These are phyloP conservation scores for Callaeas wilsoni DNA, from an alignment of 2,113 vertebrate genomes.

Conservation along the genomic window DNA sequence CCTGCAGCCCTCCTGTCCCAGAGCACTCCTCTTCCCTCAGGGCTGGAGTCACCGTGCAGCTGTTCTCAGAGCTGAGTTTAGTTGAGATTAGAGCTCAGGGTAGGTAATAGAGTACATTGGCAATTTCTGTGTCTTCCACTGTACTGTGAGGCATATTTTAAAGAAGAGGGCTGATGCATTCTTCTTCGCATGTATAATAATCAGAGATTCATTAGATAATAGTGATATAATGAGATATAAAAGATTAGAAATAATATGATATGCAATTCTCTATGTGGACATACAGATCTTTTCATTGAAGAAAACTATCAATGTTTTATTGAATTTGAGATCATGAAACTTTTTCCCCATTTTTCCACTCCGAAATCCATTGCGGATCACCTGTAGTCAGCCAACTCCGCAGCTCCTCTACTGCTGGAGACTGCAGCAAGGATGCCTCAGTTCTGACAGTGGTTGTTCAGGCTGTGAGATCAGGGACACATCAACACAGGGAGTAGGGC, in stretches of 20 bases:
- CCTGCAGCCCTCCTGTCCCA: neutral
- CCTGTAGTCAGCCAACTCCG: neutral
- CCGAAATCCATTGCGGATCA: neutral
- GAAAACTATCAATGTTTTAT: neutral
- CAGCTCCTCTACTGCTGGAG: fast-evolving
- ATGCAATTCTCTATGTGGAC: neutral
- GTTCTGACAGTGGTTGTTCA: neutral
- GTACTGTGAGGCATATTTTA: neutral
- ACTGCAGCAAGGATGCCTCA: neutral
- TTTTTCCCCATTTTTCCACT: neutral
- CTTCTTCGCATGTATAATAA: neutral
- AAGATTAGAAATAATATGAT: neutral
- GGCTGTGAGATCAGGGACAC: neutral
- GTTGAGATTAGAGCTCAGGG: neutral
- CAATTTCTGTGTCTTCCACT: neutral
- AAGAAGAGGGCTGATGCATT: neutral
- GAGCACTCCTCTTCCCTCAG: neutral
- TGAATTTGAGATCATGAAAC: neutral
- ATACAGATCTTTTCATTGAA: neutral
- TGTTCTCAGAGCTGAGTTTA: neutral
- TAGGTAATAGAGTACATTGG: neutral
- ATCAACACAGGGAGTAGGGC: neutral
- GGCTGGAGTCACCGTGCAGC: neutral
- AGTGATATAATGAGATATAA: neutral
- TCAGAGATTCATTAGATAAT: neutral